Percentiles rank a stretch among this genome's conserved stretches.
Evolutionary conservation across 1,140 invertebrate genomes (phyloP).

Genomic region (Pogonognathellus flavescens): DNA sequence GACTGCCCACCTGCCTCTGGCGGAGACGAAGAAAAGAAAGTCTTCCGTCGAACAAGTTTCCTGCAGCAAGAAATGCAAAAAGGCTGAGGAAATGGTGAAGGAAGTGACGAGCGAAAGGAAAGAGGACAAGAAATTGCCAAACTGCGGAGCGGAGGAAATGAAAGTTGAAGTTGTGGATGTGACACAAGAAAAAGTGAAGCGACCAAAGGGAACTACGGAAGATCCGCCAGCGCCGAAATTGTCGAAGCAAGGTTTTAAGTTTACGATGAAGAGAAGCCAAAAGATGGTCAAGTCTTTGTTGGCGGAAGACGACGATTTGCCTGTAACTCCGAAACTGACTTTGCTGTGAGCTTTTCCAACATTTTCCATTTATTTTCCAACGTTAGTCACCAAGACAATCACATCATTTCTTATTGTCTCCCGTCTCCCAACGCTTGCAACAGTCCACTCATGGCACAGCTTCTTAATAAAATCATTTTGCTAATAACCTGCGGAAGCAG

Average conservation of each 20-base stretch:
- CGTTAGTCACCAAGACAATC: neutral
- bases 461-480: too few species aligned
- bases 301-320: neutral
- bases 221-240: neutral
- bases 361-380: neutral
- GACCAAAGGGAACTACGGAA: neutral
- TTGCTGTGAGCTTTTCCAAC: neutral
- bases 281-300: conserved; percentile 3
- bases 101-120: neutral
- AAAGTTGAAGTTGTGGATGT: neutral
- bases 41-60: neutral
- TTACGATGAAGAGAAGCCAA: neutral
- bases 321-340: conserved; percentile 4
- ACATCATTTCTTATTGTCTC: neutral
- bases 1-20: conserved; percentile 71
- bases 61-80: conserved; percentile 19
- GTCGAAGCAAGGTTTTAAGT: neutral
- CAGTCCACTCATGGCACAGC: too few species aligned
- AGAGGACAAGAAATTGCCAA: too few species aligned
- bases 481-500: too few species aligned
- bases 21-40: conserved; percentile 3
- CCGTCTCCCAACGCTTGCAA: too few species aligned
- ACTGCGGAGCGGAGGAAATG: too few species aligned
- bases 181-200: neutral
- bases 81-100: neutral